Evolutionary conservation across 2,113 vertebrate species (phyloP).

Genomic region (Edolisoma coerulescens): DNA sequence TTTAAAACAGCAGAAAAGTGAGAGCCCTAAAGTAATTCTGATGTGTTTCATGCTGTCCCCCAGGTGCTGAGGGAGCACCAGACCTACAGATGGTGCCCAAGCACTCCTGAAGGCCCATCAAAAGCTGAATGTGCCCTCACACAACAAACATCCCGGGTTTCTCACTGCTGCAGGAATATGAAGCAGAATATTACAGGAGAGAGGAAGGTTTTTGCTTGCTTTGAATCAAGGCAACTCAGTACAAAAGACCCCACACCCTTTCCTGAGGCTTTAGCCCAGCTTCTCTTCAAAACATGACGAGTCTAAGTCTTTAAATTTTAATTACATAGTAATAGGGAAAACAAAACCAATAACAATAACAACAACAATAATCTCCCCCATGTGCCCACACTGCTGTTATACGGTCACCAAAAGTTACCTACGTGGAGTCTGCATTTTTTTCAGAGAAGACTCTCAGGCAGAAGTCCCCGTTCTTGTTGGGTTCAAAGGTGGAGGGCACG

Average conservation of each 20-base stretch:
- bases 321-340: background rate
- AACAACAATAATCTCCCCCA: background rate
- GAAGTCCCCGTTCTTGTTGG: slow-evolving; percentile 89
- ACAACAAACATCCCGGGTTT: background rate
- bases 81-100: background rate
- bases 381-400: accelerated
- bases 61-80: background rate
- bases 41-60: background rate
- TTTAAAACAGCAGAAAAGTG: background rate
- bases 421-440: slow-evolving; percentile 84
- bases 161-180: background rate
- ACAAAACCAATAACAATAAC: background rate
- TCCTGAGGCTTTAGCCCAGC: background rate
- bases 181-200: background rate
- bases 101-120: background rate
- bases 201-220: background rate
- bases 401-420: background rate
- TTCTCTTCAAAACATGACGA: background rate
- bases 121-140: background rate
- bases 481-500: slow-evolving; percentile 90
- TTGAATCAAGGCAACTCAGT: background rate
- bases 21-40: background rate
- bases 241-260: background rate
- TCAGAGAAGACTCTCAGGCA: slow-evolving; percentile 92
- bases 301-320: background rate